Evolutionary conservation across 2,888 invertebrate genomes (phyloP).

Genomic region (Latrodectus elegans): DNA sequence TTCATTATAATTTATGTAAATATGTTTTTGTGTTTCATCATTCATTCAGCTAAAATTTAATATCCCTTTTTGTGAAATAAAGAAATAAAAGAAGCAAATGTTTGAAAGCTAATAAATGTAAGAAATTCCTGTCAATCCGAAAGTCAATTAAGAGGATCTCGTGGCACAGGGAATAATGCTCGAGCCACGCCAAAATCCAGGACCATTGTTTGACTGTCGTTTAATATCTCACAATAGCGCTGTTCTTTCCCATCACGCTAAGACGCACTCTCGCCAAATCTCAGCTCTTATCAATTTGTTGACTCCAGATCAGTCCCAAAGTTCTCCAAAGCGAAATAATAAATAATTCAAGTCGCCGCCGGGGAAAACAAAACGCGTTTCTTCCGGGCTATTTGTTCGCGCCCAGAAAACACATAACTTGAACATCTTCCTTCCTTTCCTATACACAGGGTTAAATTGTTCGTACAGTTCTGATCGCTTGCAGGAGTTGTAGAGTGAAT

Average conservation of each 20-base stretch:
- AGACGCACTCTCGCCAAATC: constrained; percentile 6
- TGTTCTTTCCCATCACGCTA: not conserved
- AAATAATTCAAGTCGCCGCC: constrained; percentile 31
- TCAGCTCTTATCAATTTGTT: constrained; percentile 34
- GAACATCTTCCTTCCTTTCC: not conserved
- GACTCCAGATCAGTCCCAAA: not conserved
- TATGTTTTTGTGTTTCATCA: no score
- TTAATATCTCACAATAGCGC: not conserved
- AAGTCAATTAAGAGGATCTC: constrained; percentile 36
- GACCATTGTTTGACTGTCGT: not conserved
- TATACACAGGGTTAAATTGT: no score
- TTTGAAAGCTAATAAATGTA: no score
- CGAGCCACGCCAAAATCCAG: not conserved
- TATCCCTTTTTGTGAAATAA: not conserved
- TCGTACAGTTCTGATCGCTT: no score
- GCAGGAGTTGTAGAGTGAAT: no score
- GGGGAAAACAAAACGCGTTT: not conserved
- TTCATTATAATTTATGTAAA: no score
- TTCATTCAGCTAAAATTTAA: no score
- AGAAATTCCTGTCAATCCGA: constrained; percentile 25
- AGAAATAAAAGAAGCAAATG: constrained; percentile 5
- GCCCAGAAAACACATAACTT: constrained; percentile 24
- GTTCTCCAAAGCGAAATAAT: constrained; percentile 15
- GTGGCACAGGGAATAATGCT: constrained; percentile 9
- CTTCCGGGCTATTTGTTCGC: constrained; percentile 35